Percentiles rank a stretch among this genome's conserved stretches.
These are phyloP conservation scores for Pyrocephalus nanus DNA, from an alignment of 2,797 vertebrate genomes.

Conservation along the genomic window DNA sequence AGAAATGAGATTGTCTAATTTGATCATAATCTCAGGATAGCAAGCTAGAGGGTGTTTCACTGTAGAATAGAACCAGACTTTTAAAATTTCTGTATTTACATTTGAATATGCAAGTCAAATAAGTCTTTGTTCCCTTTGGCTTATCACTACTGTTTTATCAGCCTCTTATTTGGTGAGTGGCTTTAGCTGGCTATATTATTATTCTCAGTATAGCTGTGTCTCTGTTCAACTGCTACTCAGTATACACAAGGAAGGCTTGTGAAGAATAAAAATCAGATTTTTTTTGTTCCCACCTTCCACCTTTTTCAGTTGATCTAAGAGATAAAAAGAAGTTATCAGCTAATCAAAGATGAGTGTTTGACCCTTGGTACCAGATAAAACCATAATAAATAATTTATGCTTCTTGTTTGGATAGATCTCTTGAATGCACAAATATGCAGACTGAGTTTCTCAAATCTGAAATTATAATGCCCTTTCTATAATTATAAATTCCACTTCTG, in stretches of 20 bases:
- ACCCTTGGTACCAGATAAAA: not conserved
- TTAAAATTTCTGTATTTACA: not conserved
- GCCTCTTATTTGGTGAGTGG: not conserved
- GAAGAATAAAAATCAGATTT: not conserved
- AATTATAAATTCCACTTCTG: not conserved
- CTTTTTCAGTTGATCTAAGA: not conserved
- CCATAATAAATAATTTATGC: not conserved
- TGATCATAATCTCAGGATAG: not conserved
- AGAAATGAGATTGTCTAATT: not conserved
- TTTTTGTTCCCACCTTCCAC: not conserved
- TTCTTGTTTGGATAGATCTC: not conserved
- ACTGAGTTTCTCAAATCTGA: not conserved
- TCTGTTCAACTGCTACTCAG: not conserved
- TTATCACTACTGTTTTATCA: slow-evolving; percentile 5
- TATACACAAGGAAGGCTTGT: not conserved
- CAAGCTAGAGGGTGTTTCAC: not conserved
- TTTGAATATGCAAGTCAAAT: slow-evolving; percentile 6
- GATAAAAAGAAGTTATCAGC: not conserved
- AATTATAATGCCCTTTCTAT: not conserved
- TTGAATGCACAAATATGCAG: not conserved
- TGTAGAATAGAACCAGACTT: not conserved
- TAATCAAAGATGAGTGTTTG: not conserved
- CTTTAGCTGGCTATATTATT: not conserved
- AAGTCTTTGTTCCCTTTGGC: not conserved
- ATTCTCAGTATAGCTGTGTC: not conserved